Percentiles rank a stretch among this genome's conserved stretches.
phyloP scores from a whole-genome alignment of 2,113 vertebrate genomes.

The Oncorhynchus nerka region DNA sequence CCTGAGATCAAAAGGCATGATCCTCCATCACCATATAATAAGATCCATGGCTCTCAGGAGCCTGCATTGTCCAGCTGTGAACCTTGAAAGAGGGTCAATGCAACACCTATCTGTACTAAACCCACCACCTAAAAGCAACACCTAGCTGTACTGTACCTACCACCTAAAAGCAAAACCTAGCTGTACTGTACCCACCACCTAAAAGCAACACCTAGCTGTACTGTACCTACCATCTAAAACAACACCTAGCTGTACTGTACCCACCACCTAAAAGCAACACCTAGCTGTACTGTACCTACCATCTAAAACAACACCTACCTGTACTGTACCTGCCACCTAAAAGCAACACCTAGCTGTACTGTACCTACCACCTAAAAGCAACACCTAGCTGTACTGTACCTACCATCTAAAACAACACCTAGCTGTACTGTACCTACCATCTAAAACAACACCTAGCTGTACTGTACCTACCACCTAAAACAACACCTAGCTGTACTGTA shows the following conservation, averaged over 20 bases:
- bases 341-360: background rate
- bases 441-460: background rate
- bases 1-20: background rate
- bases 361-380: background rate
- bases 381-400: too few species aligned
- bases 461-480: background rate
- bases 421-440: background rate
- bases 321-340: background rate
- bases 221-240: too few species aligned
- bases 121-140: background rate
- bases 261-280: too few species aligned
- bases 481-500: too few species aligned
- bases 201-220: too few species aligned
- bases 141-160: too few species aligned
- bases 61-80: background rate
- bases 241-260: too few species aligned
- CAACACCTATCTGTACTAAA: background rate
- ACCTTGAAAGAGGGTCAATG: background rate
- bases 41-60: background rate
- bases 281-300: too few species aligned
- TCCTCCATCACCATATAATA: background rate
- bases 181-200: too few species aligned
- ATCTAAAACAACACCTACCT: too few species aligned
- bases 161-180: too few species aligned
- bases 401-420: too few species aligned